Base-by-base conservation (phyloP, 2,888 invertebrate genomes). In the Drosophila antonietae region DNA sequence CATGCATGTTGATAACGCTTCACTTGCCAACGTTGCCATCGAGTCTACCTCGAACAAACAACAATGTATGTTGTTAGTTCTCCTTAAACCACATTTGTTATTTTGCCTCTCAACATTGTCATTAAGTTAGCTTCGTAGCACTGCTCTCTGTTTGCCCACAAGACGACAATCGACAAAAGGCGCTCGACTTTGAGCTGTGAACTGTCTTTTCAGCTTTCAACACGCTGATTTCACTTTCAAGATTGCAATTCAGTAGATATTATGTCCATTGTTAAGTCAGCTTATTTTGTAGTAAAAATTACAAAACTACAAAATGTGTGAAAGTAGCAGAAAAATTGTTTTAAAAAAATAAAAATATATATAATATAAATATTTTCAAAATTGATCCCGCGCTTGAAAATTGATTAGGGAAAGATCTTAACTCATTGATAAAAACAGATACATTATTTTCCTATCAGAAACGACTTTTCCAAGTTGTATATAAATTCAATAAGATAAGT, bases 1-100 rank as follows among this genome's bases (percentile, higher is more conserved):
- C 91, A 91, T 91, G 91, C 84, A 78, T 70, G 71, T 78, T 74
- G 83, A 87, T 87, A 89, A 85, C 85, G 89, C 87, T 85, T 83
- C 87, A 89, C 81, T 88, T 84, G 81, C 77, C 77, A 73, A 79
- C 52, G 31, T 12, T 64, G 52, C 52, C 63, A 64, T 66, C 70
- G 73, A 39, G 75, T 66, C 67, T 58, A 68, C 47, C 18, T 8
- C 49, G 28, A 28, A 65, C 60, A 51, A 63, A 37, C 23, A 37
- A 39, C 52, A 52, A 52, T 53, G 37, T 49, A n/a, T 33, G n/a
- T 39, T 41, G 39, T 37, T 37, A 46, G 39, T 23, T 23, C 37
- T 67, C 43, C 43, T 56, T 47, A 23, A 39, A 14, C 46, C 53
- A 14, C 60, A 41, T 35, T 35, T 31, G 23, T 10, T 23, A 33